phyloP scores from a whole-genome alignment of 2,888 invertebrate species.

The Diloba caeruleocephala region DNA sequence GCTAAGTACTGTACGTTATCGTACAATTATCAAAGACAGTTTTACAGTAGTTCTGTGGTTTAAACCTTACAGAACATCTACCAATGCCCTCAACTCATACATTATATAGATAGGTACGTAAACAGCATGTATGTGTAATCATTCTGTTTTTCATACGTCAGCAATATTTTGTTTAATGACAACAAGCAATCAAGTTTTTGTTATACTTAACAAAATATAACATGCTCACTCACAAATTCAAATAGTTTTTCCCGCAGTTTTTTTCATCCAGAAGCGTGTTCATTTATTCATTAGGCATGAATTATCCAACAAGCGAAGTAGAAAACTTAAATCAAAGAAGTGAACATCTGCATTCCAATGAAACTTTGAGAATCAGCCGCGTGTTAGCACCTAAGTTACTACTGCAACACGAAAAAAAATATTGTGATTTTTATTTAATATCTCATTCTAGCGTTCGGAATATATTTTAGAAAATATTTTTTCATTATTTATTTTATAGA shows the following conservation, averaged over 20 bases:
- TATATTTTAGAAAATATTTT: too few relatives aligned
- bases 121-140: constrained; percentile 6
- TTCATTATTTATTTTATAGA: too few relatives aligned
- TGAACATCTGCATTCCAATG: constrained; percentile 54
- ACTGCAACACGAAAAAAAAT: constrained; percentile 37
- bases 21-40: too few relatives aligned
- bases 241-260: constrained; percentile 36
- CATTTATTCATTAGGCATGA: constrained; percentile 52
- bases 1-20: too few relatives aligned
- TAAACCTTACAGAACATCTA: too few relatives aligned
- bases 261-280: constrained; percentile 34
- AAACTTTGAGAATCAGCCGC: constrained; percentile 50
- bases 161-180: constrained; percentile 26
- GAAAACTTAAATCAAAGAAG: constrained; percentile 53
- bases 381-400: constrained; percentile 27
- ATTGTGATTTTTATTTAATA: constrained; percentile 13
- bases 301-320: constrained; percentile 51
- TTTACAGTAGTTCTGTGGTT: too few relatives aligned
- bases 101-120: background rate
- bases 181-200: constrained; percentile 22
- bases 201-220: constrained; percentile 15
- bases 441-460: too few relatives aligned
- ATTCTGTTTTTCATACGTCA: constrained; percentile 7
- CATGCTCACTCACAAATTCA: constrained; percentile 30
- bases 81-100: background rate